Evolutionary conservation across 2,113 vertebrate genomes (phyloP), one percentile per base, ranked within the genome.

Genomic region (Aspiorhynchus laticeps): DNA sequence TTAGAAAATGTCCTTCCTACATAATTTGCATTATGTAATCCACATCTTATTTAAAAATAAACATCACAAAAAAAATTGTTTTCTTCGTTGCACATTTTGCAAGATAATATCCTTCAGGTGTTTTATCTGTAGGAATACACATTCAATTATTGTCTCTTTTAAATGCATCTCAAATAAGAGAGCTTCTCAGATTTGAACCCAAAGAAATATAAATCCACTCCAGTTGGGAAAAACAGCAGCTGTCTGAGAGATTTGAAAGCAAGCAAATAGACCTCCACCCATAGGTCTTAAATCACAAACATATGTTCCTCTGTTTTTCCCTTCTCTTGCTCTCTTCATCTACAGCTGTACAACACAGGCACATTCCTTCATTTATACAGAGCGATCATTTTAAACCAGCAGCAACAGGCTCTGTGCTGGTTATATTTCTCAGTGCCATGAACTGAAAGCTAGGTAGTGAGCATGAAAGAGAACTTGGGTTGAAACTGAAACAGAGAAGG

Each of bases 201-300:
- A 80, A 80, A 12, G 33, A 80, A 83, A 71, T 71, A 24, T 71
- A 31, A 48, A 83, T n/a, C 26, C 26, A 28, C 8, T 83, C 26
- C 28, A 83, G 81, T 15, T 31, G 43, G 46, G 10, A 4, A 82
- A 24, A 69, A 83, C 28, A 41, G 28, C 61, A 26, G 38, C 38
- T 24, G 78, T 43, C 67, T 38, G 41, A 83, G 56, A 7, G 36
- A 51, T 61, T n/a, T 11, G 53, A 33, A 78, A 48, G 43, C 2
- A 11, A 51, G 26, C 21, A 28, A 19, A 41, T 33, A 53, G 82
- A 74, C 43, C 81, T 84, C 43, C 46, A 67, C 51, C 73, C 75
- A 73, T 17, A 79, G 36, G 21, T 56, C 38, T 19, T 71, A 73
- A 84, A 69, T 79, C 59, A 84, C 73, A 77, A 87, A 67, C 86